Evolutionary conservation across 2,797 vertebrate genomes (phyloP).

Genomic region (Propithecus perrieri): DNA sequence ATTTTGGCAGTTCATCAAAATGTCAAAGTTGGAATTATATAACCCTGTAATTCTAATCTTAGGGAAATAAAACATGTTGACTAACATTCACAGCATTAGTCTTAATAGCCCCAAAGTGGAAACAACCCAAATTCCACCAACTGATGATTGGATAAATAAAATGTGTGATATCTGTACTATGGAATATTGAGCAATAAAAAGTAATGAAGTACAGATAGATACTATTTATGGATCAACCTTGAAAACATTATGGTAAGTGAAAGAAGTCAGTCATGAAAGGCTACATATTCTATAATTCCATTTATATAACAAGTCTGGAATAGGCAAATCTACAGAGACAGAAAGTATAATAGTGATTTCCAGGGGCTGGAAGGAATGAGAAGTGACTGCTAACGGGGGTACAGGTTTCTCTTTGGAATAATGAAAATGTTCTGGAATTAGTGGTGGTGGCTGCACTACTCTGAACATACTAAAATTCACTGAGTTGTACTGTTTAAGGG

Average conservation of each 20-base stretch:
- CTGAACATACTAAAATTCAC: background rate
- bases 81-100: background rate
- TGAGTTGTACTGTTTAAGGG: background rate
- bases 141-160: background rate
- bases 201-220: background rate
- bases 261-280: background rate
- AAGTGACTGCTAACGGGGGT: background rate
- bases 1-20: background rate
- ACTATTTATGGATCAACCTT: background rate
- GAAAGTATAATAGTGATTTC: background rate
- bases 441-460: background rate
- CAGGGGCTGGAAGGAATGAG: background rate
- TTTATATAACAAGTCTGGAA: background rate
- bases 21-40: background rate
- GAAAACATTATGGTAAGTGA: background rate
- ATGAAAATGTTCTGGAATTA: background rate
- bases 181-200: background rate
- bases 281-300: background rate
- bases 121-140: background rate
- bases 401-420: background rate
- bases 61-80: background rate
- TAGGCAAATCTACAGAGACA: background rate
- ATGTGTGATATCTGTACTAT: background rate
- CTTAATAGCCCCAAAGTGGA: background rate
- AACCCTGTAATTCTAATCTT: background rate